These are phyloP conservation scores for Parazoanthus swiftii DNA, from an alignment of 92 coral and sea anemone species.

Conservation along the genomic window DNA sequence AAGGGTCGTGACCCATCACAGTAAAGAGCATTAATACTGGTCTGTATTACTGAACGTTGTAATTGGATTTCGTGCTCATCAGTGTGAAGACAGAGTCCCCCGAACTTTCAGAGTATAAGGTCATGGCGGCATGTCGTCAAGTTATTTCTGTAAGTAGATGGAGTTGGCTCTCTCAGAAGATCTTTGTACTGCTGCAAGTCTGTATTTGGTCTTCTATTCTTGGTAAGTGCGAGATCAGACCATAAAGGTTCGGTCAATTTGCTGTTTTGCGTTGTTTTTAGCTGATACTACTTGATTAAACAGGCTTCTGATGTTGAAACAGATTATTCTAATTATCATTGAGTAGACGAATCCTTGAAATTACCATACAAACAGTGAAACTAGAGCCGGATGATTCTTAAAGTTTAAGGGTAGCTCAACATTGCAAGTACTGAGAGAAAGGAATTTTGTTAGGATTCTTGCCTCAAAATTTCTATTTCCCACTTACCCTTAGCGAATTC, in stretches of 20 bases:
- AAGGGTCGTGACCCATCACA: not conserved
- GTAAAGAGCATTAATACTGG: not conserved
- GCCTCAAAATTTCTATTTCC: too few relatives aligned
- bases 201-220: not conserved
- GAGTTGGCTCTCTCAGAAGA: not conserved
- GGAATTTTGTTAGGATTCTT: too few relatives aligned
- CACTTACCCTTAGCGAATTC: too few relatives aligned
- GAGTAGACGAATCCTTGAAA: too few relatives aligned
- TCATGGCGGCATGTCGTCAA: conserved; percentile 3
- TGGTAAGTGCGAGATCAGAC: not conserved
- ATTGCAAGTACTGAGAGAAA: too few relatives aligned
- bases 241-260: not conserved
- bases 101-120: not conserved
- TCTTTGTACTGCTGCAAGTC: not conserved
- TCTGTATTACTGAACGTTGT: not conserved
- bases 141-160: not conserved
- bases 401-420: too few relatives aligned
- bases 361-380: too few relatives aligned
- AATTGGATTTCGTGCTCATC: not conserved
- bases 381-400: too few relatives aligned
- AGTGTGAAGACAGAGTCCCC: not conserved
- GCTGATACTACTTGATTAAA: not conserved
- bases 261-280: not conserved
- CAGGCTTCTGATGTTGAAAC: too few relatives aligned
- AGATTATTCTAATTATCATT: too few relatives aligned